Evolutionary conservation across 2,888 invertebrate species (phyloP).

Genomic region (Tanytarsus gracilentus): DNA sequence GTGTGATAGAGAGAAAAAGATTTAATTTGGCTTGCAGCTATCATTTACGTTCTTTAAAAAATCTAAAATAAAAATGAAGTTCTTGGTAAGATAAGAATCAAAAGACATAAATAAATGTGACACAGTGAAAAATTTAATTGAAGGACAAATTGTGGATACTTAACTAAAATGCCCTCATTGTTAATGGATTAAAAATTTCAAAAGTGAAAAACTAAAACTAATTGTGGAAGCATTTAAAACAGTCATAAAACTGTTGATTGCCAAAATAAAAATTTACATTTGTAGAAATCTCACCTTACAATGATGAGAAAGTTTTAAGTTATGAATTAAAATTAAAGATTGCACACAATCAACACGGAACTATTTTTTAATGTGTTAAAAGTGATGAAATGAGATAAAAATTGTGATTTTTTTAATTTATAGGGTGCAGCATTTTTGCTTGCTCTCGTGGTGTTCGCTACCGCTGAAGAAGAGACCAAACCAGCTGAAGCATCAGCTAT

Average conservation of each 20-base stretch:
- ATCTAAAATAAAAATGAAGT: constrained; percentile 5
- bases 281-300: no score
- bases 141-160: background rate
- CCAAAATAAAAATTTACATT: no score
- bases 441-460: constrained; percentile 51
- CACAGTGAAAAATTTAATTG: background rate
- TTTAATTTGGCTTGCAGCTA: background rate
- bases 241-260: no score
- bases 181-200: no score
- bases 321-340: background rate
- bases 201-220: background rate
- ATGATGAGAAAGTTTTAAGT: background rate
- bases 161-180: background rate
- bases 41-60: background rate
- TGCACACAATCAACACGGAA: background rate
- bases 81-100: constrained; percentile 19
- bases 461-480: constrained; percentile 50
- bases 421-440: constrained; percentile 43
- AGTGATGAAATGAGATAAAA: background rate
- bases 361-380: background rate
- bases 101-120: background rate
- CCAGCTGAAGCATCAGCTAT: constrained; percentile 48
- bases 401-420: constrained; percentile 25
- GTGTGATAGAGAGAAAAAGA: background rate
- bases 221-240: no score